These are phyloP conservation scores for Monomorium pharaonis DNA, from an alignment of 1,140 invertebrate species.

Conservation along the genomic window DNA sequence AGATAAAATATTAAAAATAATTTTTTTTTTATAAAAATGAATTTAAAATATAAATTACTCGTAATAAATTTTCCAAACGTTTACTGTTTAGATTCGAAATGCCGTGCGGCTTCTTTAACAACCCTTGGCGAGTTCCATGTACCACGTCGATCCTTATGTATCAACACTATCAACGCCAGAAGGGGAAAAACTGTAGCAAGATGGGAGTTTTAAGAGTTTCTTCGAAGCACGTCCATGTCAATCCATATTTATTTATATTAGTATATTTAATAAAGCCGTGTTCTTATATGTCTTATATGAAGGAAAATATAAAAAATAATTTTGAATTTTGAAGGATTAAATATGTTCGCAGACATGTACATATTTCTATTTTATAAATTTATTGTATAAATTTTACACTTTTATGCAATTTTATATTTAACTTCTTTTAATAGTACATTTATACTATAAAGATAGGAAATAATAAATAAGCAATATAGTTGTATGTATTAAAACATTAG, in stretches of 20 bases:
- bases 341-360: background rate
- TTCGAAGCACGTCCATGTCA: background rate
- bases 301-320: background rate
- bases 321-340: background rate
- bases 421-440: background rate
- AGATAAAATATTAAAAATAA: background rate
- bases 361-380: background rate
- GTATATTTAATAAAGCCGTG: background rate
- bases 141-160: background rate
- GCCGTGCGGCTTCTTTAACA: background rate
- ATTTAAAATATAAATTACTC: background rate
- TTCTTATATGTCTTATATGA: background rate
- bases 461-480: background rate
- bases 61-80: background rate
- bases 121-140: background rate
- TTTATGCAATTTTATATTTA: background rate
- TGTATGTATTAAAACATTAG: no score
- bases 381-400: background rate
- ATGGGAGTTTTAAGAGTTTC: background rate
- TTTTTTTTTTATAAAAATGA: background rate
- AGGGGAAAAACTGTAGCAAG: background rate
- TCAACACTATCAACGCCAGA: background rate
- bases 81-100: background rate
- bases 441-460: background rate
- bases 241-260: background rate